A percentile compares a stretch with the other conserved stretches of the same genome.
Evolutionary conservation across 2,888 invertebrate genomes (phyloP).

Genomic region (Argyresthia albistria): DNA sequence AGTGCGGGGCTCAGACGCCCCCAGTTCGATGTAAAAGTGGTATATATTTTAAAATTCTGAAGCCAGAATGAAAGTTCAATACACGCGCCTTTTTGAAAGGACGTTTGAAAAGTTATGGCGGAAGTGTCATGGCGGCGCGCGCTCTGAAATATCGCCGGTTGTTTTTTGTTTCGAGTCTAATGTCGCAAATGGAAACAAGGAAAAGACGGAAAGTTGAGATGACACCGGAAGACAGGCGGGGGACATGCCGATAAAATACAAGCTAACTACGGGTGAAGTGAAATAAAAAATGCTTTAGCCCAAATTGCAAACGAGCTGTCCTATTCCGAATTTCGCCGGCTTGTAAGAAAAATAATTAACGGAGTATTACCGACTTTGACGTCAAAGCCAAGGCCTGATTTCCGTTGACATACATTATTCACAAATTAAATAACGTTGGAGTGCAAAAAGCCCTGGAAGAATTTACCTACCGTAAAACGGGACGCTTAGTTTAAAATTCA

Average conservation of each 20-base stretch:
- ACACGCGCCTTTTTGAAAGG: background rate
- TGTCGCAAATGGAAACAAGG: too few species aligned
- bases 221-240: background rate
- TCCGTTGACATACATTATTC: conserved; percentile 25
- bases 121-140: background rate
- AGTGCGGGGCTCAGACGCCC: background rate
- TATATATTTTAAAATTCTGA: background rate
- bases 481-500: conserved; percentile 66
- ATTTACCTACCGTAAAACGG: conserved; percentile 54
- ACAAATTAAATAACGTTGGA: conserved; percentile 36
- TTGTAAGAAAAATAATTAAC: background rate
- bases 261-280: background rate
- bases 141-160: background rate
- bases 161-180: background rate
- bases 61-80: background rate
- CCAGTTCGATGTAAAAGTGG: background rate
- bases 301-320: background rate
- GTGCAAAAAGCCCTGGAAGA: conserved; percentile 28
- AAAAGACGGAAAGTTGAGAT: background rate
- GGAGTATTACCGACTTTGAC: background rate
- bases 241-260: background rate
- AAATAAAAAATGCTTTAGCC: background rate
- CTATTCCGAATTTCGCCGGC: background rate
- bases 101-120: background rate
- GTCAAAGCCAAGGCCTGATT: background rate